These are phyloP conservation scores for Trachops cirrhosus DNA, from an alignment of 2,797 vertebrate genomes.

Conservation along the genomic window DNA sequence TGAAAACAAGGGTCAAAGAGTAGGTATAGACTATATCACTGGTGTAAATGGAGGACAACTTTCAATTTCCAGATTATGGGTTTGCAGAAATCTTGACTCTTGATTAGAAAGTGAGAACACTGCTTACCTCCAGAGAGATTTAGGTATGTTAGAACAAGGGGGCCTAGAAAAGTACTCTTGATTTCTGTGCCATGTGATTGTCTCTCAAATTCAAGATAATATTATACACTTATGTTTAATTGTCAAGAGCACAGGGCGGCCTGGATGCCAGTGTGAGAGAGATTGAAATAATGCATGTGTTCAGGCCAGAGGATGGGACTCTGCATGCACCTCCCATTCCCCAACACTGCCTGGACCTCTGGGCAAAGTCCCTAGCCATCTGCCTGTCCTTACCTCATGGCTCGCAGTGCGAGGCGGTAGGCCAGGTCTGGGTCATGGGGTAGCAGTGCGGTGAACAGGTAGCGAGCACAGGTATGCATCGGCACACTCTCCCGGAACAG, in stretches of 20 bases:
- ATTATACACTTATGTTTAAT: neutral
- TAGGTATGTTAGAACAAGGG: neutral
- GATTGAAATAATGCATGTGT: neutral
- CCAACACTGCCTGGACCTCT: too few species aligned
- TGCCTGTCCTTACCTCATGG: conserved; percentile 77
- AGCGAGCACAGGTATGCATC: conserved; percentile 83
- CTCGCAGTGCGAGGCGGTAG: conserved; percentile 79
- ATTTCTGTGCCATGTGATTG: neutral
- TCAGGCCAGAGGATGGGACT: neutral
- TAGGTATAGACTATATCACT: neutral
- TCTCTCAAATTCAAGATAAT: neutral
- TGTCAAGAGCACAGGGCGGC: neutral
- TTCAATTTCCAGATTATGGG: neutral
- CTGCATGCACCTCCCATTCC: neutral
- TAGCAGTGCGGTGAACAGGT: conserved; percentile 80
- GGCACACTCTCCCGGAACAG: conserved; percentile 83
- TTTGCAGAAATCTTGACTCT: neutral
- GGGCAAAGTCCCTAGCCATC: neutral
- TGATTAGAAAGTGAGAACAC: neutral
- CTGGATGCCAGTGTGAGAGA: neutral
- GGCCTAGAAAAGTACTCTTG: neutral
- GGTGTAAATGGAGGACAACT: neutral
- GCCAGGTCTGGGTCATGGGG: conserved; percentile 82
- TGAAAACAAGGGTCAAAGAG: neutral
- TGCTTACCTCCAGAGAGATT: neutral